Base-by-base conservation (phyloP, 1,140 invertebrate genomes). In the Drosophila lacteicornis region DNA sequence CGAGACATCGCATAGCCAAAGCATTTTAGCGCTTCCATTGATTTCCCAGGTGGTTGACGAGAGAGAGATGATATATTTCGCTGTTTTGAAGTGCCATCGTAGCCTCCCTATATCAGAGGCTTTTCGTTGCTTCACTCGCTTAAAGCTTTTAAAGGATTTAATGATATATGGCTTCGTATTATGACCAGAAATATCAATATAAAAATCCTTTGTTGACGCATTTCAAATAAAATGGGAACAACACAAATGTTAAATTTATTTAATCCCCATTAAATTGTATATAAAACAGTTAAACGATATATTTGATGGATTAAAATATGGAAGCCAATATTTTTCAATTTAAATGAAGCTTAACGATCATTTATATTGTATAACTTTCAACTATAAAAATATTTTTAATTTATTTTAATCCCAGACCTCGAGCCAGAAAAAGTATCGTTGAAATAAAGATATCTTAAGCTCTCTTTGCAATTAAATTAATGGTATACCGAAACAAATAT, bases 11-110 rank as follows among this genome's bases (percentile, higher is more conserved):
- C 57, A 78, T 70, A 81, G 79, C 76, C 57, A 73, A 81, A 68
- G 63, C 65, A 90, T 90, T 90, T 90, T 58, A 82, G 85, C 85
- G 86, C 68, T 79, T 85, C 85, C 85, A 90, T 82, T 90, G 85
- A 90, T 90, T 90, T 90, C 85, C 85, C 85, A 75, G 69, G 85
- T 57, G 85, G 69, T 71, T 69, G 58, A 73, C 46, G 51, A 78
- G 63, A 50, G 55, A 61, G 55, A 61, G 55, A 77, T 78, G 50
- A 77, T 56, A 77, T 57, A 60, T 75, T 25, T 47, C 15, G 4
- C 25, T 46, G 58, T 51, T 77, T 82, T 71, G 66, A 47, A 42
- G 19, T 53, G 45, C n/a, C 2, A 11, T 9, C 30, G 13, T 11
- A 59, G 59, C 11, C 13, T 68, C 36, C 7, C 38, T 25, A 43